These are phyloP conservation scores for Apodemus speciosus DNA, from an alignment of 2,113 vertebrate genomes.

Conservation along the genomic window DNA sequence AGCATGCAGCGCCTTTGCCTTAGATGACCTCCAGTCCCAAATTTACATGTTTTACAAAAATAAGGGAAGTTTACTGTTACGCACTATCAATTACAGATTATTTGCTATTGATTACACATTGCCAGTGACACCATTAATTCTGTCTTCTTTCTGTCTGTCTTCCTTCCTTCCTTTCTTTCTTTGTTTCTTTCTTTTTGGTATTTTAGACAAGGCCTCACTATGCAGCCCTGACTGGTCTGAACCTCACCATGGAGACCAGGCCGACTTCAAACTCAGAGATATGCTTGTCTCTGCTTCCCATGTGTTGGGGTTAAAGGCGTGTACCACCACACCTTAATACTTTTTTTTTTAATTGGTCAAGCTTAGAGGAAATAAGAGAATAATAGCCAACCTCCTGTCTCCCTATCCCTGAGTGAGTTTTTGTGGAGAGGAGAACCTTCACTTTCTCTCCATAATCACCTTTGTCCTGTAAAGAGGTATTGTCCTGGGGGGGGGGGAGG, in stretches of 20 bases:
- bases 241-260: background rate
- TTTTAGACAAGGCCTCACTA: background rate
- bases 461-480: conserved; percentile 28
- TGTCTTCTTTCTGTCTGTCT: background rate
- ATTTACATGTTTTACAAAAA: conserved; percentile 23
- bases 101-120: background rate
- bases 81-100: background rate
- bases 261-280: background rate
- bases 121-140: background rate
- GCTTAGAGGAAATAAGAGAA: conserved; percentile 43
- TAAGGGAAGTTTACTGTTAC: background rate
- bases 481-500: background rate
- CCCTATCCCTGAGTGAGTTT: background rate
- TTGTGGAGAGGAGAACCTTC: background rate
- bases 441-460: background rate
- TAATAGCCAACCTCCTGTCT: background rate
- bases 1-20: background rate
- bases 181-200: background rate
- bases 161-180: background rate
- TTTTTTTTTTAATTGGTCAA: background rate
- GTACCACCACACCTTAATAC: background rate
- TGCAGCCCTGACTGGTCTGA: background rate
- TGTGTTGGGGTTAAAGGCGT: background rate
- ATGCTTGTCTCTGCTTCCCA: background rate
- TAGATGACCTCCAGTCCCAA: background rate